Evolutionary conservation across 2,113 vertebrate species (phyloP).

Genomic region (Cnemophilus loriae): DNA sequence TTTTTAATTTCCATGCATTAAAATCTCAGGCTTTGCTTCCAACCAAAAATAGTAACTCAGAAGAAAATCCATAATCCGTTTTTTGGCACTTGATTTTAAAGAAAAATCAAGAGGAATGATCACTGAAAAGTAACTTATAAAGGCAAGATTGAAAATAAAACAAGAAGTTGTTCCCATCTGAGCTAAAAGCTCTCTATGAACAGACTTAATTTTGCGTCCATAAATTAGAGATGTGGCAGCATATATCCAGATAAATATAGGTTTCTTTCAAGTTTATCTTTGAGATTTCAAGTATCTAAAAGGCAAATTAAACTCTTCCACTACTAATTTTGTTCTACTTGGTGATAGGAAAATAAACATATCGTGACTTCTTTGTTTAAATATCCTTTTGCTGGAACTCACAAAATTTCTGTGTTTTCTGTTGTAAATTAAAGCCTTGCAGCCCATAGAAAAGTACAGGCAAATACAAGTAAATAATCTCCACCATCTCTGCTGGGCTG

Average conservation of each 20-base stretch:
- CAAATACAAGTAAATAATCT: not conserved
- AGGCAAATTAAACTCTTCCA: not conserved
- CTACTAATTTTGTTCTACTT: not conserved
- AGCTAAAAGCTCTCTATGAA: not conserved
- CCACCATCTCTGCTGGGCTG: not conserved
- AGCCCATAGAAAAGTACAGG: not conserved
- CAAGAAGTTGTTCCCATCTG: not conserved
- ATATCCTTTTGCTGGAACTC: not conserved
- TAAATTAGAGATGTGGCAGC: not conserved
- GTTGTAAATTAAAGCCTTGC: not conserved
- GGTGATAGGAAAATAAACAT: not conserved
- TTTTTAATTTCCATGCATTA: not conserved
- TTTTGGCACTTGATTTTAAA: not conserved
- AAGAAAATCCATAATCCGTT: not conserved
- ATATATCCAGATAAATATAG: not conserved
- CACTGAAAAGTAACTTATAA: not conserved
- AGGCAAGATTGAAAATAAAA: not conserved
- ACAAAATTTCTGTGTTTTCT: not conserved
- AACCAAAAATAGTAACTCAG: not conserved
- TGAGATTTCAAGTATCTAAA: not conserved
- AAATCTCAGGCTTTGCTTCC: not conserved
- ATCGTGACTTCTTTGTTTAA: not conserved
- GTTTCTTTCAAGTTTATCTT: not conserved
- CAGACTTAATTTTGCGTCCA: not conserved
- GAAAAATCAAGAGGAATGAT: not conserved